Evolutionary conservation across 2,888 invertebrate genomes (phyloP).

Genomic region (Epinotia bilunana): DNA sequence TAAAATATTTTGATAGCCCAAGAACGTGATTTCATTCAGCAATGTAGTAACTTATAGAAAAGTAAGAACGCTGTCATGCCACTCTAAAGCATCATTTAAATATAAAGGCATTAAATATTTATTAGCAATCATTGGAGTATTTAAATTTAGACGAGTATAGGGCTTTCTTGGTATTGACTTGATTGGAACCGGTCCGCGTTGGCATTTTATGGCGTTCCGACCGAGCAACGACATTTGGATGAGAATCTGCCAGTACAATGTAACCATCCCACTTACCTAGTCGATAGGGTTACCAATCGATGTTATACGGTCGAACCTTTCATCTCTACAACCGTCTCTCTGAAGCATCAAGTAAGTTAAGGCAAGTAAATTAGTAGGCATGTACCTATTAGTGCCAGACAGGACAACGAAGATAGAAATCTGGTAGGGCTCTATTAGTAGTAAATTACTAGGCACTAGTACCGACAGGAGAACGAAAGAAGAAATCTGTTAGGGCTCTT

Average conservation of each 20-base stretch:
- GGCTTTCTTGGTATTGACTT: constrained; percentile 41
- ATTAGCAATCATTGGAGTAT: constrained; percentile 42
- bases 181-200: constrained; percentile 35
- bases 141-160: constrained; percentile 44
- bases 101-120: constrained; percentile 41
- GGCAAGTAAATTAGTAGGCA: neutral
- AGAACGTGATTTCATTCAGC: constrained; percentile 1
- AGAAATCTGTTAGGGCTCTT: no score
- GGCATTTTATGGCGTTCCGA: constrained; percentile 36
- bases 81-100: constrained; percentile 33
- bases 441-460: no score
- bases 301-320: neutral
- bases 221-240: constrained; percentile 38
- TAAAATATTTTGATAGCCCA: constrained; percentile 9
- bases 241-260: constrained; percentile 31
- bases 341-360: neutral
- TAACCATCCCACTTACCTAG: constrained; percentile 1
- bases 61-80: constrained; percentile 7
- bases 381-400: no score
- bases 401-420: no score
- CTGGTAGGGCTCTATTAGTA: no score
- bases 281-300: constrained; percentile 7
- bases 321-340: neutral
- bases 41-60: constrained; percentile 14
- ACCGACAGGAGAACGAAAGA: no score